phyloP scores from a whole-genome alignment of 2,113 vertebrate genomes.

The Otolemur garnettii region DNA sequence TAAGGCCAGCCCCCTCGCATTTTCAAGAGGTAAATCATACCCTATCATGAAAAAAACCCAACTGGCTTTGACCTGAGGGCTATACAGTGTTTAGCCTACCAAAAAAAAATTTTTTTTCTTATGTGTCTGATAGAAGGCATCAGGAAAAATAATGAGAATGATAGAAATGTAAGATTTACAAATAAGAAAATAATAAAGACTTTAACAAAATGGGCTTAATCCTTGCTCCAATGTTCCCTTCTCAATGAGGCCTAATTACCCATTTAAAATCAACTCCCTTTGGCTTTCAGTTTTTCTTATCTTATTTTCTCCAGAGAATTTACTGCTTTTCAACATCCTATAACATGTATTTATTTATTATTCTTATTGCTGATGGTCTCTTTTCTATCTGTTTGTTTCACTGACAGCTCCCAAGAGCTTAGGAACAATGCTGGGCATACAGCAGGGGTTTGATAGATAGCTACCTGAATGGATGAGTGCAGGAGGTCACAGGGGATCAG shows the following conservation, averaged over 20 bases:
- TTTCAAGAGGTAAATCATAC: not conserved
- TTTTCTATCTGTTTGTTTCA: not conserved
- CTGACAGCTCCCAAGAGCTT: not conserved
- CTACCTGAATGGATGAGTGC: not conserved
- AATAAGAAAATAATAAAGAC: constrained; percentile 8
- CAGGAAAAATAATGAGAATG: not conserved
- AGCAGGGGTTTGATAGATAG: not conserved
- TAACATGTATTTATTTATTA: not conserved
- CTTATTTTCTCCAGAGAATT: not conserved
- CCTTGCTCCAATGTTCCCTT: not conserved
- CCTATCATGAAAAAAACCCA: not conserved
- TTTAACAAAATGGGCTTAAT: not conserved
- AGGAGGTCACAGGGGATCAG: not conserved
- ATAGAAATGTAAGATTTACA: not conserved
- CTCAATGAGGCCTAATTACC: not conserved
- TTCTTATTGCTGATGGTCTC: not conserved
- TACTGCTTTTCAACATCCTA: not conserved
- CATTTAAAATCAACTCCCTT: not conserved
- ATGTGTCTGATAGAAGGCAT: not conserved
- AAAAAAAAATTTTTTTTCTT: not conserved
- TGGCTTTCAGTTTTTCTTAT: not conserved
- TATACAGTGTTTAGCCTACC: not conserved
- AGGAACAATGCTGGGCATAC: not conserved
- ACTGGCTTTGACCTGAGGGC: not conserved
- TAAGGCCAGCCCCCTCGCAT: not conserved